These are phyloP conservation scores for Halisarca cf. caerulea DNA, from an alignment of 37 sponge, comb jelly and placozoan genomes.

Conservation along the genomic window DNA sequence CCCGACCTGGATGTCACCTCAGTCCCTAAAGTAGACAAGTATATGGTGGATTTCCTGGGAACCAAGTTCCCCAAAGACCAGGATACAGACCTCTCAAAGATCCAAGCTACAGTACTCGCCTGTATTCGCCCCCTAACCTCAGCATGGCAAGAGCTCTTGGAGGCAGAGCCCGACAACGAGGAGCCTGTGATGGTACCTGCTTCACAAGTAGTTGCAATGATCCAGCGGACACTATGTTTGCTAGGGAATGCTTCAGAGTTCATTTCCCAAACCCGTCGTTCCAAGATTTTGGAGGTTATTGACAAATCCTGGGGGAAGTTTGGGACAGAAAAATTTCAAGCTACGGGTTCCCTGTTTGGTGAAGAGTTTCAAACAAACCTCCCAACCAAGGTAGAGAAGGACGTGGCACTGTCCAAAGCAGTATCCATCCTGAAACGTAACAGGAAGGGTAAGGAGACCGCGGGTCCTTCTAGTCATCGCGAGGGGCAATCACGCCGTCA, in stretches of 20 bases:
- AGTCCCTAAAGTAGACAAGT: conserved; percentile 29
- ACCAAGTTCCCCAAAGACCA: not conserved
- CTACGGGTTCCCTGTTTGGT: conserved; percentile 17
- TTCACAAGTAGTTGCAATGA: not conserved
- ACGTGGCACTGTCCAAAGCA: conserved; percentile 25
- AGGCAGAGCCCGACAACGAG: conserved; percentile 2
- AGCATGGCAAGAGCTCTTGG: too few species aligned
- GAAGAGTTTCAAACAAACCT: conserved; percentile 23
- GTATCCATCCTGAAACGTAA: conserved; percentile 15
- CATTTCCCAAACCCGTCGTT: not conserved
- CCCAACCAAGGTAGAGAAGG: conserved; percentile 13
- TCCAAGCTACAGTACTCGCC: conserved; percentile 1
- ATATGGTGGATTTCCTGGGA: conserved; percentile 20
- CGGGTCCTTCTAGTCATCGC: not conserved
- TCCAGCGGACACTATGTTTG: not conserved
- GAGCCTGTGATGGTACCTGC: not conserved
- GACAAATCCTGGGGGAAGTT: not conserved
- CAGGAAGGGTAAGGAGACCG: not conserved
- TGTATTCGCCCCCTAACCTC: not conserved
- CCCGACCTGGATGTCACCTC: not conserved
- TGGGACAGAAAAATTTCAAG: not conserved
- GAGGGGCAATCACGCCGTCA: not conserved
- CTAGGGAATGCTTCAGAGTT: conserved; percentile 1
- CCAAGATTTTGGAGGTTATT: not conserved
- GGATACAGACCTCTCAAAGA: not conserved